Evolutionary conservation across 30 jellyfish, hydroid and myxozoan species (phyloP).

Genomic region (Turritopsis dohrnii): DNA sequence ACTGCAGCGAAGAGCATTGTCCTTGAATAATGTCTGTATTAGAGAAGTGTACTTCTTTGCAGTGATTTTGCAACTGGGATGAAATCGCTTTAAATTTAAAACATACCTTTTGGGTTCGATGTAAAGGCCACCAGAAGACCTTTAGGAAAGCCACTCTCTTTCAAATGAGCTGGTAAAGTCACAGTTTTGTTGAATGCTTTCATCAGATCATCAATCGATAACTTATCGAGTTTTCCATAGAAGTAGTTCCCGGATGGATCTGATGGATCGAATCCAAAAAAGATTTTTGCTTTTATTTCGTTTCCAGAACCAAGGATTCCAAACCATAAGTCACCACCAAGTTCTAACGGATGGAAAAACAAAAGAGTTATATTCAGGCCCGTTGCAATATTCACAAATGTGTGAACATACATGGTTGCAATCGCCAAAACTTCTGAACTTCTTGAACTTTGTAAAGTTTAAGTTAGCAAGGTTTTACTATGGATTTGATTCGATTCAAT

Average conservation of each 20-base stretch:
- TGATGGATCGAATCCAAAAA: slow-evolving; percentile 53
- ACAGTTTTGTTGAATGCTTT: slow-evolving; percentile 55
- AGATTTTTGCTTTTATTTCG: slow-evolving; percentile 51
- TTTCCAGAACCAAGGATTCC: slow-evolving; percentile 71
- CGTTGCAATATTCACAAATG: too few relatives aligned
- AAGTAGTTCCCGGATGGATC: slow-evolving; percentile 55
- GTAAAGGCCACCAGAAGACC: slow-evolving; percentile 78
- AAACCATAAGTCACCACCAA: slow-evolving; percentile 57
- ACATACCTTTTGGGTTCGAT: slow-evolving; percentile 59
- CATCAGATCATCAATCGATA: slow-evolving; percentile 41
- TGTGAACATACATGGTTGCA: too few relatives aligned
- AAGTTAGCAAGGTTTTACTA: too few relatives aligned
- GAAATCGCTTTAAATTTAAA: too few relatives aligned
- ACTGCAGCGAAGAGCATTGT: too few relatives aligned
- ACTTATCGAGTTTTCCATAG: slow-evolving; percentile 48
- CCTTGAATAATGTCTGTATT: too few relatives aligned
- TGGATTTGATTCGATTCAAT: too few relatives aligned
- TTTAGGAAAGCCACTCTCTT: slow-evolving; percentile 71
- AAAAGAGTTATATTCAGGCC: neutral
- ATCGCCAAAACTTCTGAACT: too few relatives aligned
- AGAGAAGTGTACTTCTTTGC: too few relatives aligned
- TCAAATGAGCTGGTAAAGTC: slow-evolving; percentile 47
- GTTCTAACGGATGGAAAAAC: slow-evolving; percentile 27
- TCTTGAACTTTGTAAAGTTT: too few relatives aligned
- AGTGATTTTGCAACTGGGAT: too few relatives aligned